Base-by-base conservation (phyloP, 1,140 invertebrate species). In the Camponotus vicinus region DNA sequence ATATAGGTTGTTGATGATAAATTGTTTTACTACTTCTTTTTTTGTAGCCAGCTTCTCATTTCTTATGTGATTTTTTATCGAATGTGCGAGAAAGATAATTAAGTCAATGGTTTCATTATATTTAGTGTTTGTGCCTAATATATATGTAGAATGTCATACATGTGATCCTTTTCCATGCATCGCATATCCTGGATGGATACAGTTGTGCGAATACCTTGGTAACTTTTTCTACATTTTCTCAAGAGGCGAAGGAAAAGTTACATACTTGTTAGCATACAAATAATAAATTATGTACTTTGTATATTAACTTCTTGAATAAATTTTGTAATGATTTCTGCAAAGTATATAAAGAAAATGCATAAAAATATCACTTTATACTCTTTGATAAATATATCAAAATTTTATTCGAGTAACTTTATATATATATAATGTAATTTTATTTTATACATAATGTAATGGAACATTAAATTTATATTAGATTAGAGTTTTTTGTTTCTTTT, bases 1-100 rank as follows among this genome's bases (percentile, higher is more conserved):
- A 93, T 92, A 93, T 92, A 91, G 88, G 93, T 93, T 93, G 86
- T 90, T 94, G 92, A 52, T 52, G 49, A 94, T 94, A 92, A 94
- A 94, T 88, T 92, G 91, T 85, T 93, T 90, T 92, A 85, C 40
- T 90, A 80, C 78, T 86, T n/a, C 27, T 70, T 32, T 63, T 86
- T 89, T 73, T 40, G 42, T 34, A 77, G 71, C 21, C 69, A 21
- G 21, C 40, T 78, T 87, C 15, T 89, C 49, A 80, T 85, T 89
- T 87, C 63, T 88, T 1, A 88, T 37, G 64, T 57, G 49, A 89
- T 67, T 78, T 91, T 87, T n/a, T 77, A 83, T 75, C 4, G 37
- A 73, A 61, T 8, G 40, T 15, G n/a, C 11, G 3, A 52, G 11
- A 61, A 59, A 80, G 79, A 21, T 75, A 66, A 88, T 61, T 69